These are phyloP conservation scores for Xenopus tropicalis DNA, from an alignment of 2,113 vertebrate genomes.

Conservation along the genomic window DNA sequence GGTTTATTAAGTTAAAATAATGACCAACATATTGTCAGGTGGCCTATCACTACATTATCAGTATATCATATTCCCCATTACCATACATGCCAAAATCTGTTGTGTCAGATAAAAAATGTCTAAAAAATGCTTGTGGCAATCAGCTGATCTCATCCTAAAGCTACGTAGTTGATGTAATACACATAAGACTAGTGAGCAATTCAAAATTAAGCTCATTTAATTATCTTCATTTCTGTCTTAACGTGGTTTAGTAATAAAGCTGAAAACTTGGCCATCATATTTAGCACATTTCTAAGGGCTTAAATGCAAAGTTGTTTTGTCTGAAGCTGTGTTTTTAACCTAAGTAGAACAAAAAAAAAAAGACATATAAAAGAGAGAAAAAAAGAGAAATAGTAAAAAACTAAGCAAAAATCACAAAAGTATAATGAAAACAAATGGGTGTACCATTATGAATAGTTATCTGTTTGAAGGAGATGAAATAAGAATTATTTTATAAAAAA, in stretches of 20 bases:
- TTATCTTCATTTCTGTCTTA: conserved; percentile 21
- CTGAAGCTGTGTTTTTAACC: conserved; percentile 9
- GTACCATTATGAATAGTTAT: no score
- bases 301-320: conserved; percentile 16
- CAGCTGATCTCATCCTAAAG: conserved; percentile 33
- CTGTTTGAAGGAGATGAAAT: background rate
- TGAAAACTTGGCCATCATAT: conserved; percentile 29
- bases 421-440: background rate
- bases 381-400: background rate
- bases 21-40: background rate
- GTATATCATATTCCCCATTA: background rate
- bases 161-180: conserved; percentile 27
- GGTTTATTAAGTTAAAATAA: background rate
- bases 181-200: conserved; percentile 36
- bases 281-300: conserved; percentile 24
- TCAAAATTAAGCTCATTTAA: conserved; percentile 15
- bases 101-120: conserved; percentile 12
- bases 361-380: background rate
- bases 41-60: background rate
- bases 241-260: conserved; percentile 29
- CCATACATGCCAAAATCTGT: background rate
- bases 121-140: conserved; percentile 8
- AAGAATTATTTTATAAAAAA: no score
- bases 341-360: background rate
- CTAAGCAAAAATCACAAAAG: background rate